Conservation (phyloP, 2,113 vertebrate genomes). For the Mystacornis crossleyi region DNA sequence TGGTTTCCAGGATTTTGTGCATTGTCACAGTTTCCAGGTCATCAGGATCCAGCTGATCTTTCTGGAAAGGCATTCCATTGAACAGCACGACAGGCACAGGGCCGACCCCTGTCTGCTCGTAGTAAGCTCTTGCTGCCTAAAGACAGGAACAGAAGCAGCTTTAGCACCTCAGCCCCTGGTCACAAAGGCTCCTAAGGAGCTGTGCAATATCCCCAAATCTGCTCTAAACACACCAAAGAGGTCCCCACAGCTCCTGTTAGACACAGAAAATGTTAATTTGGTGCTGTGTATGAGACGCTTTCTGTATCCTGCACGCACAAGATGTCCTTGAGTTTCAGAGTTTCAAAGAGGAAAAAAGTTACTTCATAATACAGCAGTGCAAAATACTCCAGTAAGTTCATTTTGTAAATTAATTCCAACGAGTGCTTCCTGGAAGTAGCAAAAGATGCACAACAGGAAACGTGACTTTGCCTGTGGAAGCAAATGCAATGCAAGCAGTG, state of each 20-base stretch:
- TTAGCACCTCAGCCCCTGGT: neutral
- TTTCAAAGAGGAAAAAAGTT: neutral
- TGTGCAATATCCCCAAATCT: neutral
- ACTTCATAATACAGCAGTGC: neutral
- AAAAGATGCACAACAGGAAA: neutral
- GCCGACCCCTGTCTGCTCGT: constrained; percentile 90
- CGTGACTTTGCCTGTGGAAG: neutral
- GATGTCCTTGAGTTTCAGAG: neutral
- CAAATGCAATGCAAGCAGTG: neutral
- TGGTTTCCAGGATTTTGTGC: constrained; percentile 98
- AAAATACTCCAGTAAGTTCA: neutral
- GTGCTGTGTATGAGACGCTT: neutral
- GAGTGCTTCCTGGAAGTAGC: neutral
- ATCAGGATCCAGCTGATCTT: constrained; percentile 92
- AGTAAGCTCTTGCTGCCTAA: constrained; percentile 89
- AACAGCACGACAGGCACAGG: constrained; percentile 92
- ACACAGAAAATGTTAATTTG: neutral
- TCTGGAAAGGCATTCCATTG: constrained; percentile 92
- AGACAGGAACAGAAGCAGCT: neutral
- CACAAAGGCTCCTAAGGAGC: neutral
- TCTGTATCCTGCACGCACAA: neutral
- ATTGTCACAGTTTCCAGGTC: constrained; percentile 94
- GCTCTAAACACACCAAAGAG: neutral
- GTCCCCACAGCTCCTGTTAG: neutral
- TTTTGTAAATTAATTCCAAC: neutral